These are phyloP conservation scores for Lasius fuliginosus DNA, from an alignment of 2,888 invertebrate genomes.

Conservation along the genomic window DNA sequence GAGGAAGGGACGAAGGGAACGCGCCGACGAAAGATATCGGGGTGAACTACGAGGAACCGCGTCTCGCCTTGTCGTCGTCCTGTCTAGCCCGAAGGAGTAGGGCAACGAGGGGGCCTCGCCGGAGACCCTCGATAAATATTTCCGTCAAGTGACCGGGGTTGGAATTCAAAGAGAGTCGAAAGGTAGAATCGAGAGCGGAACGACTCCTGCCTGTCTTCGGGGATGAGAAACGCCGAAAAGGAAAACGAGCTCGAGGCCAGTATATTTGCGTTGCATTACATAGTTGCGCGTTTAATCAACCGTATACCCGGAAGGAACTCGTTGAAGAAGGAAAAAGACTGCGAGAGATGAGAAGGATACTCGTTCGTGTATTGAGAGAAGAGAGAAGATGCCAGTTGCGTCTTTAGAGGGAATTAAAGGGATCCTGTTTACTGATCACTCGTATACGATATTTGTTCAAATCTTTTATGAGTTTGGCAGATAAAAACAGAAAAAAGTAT, in stretches of 20 bases:
- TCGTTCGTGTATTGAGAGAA: conserved; percentile 17
- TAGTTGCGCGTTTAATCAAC: conserved; percentile 86
- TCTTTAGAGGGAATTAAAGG: not conserved
- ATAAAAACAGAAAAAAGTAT: not conserved
- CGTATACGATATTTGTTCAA: not conserved
- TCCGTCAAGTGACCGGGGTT: conserved; percentile 85
- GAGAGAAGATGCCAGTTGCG: conserved; percentile 48
- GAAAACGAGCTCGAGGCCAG: conserved; percentile 71
- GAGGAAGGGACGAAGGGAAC: conserved; percentile 18
- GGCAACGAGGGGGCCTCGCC: conserved; percentile 71
- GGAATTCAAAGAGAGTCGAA: conserved; percentile 84
- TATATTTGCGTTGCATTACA: conserved; percentile 85
- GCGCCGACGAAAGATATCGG: conserved; percentile 69
- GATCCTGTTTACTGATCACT: not conserved
- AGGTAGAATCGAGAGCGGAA: conserved; percentile 83
- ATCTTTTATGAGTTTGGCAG: not conserved
- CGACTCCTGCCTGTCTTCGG: conserved; percentile 68
- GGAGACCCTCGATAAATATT: conserved; percentile 85
- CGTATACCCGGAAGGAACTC: conserved; percentile 81
- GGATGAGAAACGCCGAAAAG: conserved; percentile 60
- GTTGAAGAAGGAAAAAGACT: conserved; percentile 80
- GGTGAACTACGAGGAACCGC: conserved; percentile 67
- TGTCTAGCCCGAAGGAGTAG: conserved; percentile 74
- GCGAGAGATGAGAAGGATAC: conserved; percentile 64
- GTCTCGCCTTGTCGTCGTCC: conserved; percentile 76